A percentile compares a stretch with the other conserved stretches of the same genome.
Evolutionary conservation across 2,113 vertebrate species (phyloP).

Genomic region (Noctilio leporinus): DNA sequence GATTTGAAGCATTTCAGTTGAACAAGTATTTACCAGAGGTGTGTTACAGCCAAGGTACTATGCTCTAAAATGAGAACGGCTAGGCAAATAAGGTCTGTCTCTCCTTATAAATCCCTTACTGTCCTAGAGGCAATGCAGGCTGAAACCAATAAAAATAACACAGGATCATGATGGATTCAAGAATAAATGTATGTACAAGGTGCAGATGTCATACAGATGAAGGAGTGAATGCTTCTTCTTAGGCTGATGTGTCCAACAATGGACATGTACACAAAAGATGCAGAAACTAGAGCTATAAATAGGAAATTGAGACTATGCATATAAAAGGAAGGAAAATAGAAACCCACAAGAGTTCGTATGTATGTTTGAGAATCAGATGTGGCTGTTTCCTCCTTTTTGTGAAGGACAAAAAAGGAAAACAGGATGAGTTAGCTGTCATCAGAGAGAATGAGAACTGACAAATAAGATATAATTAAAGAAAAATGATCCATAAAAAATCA

Average conservation of each 20-base stretch:
- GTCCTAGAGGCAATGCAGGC: background rate
- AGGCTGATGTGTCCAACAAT: background rate
- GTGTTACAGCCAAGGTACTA: background rate
- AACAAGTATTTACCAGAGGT: background rate
- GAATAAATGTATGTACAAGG: background rate
- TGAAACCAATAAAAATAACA: background rate
- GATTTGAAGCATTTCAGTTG: background rate
- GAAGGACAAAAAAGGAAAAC: background rate
- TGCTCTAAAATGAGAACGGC: background rate
- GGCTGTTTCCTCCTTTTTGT: background rate
- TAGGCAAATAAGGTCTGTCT: background rate
- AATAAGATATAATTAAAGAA: background rate
- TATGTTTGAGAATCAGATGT: background rate
- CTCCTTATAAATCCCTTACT: background rate
- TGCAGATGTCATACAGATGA: background rate
- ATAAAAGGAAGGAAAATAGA: background rate
- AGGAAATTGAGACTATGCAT: background rate
- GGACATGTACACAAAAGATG: background rate
- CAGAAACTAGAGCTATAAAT: background rate
- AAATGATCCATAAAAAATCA: background rate
- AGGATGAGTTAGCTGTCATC: background rate
- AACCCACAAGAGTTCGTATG: background rate
- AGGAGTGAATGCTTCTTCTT: background rate
- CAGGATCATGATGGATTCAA: fast-evolving
- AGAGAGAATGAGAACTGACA: background rate